Percentiles rank a stretch among this genome's conserved stretches.
Evolutionary conservation across 2,888 invertebrate genomes (phyloP).

Genomic region (Latheticus oryzae): DNA sequence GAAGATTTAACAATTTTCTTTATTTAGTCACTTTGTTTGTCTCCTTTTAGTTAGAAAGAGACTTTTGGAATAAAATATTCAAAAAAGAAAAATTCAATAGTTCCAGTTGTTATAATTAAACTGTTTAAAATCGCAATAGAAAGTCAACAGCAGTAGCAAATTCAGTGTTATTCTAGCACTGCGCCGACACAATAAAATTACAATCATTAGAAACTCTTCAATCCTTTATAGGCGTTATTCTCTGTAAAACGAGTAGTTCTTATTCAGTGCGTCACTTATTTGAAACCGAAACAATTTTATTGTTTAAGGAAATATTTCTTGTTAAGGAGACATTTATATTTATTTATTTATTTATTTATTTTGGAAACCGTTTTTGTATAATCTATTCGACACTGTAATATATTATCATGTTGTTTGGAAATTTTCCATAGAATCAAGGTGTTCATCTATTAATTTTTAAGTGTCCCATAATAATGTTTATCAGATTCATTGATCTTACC

Average conservation of each 20-base stretch:
- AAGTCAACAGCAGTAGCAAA: too few relatives aligned
- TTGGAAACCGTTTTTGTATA: conserved; percentile 23
- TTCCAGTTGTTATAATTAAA: too few relatives aligned
- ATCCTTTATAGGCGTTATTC: conserved; percentile 20
- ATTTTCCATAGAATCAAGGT: conserved; percentile 29
- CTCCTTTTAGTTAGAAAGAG: too few relatives aligned
- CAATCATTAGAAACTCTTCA: conserved; percentile 23
- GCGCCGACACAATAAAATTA: too few relatives aligned
- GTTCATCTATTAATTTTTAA: conserved; percentile 26
- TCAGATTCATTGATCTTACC: conserved; percentile 27
- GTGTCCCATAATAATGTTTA: conserved; percentile 29
- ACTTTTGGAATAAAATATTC: too few relatives aligned
- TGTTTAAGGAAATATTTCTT: conserved; percentile 28
- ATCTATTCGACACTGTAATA: conserved; percentile 29
- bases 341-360: too few relatives aligned
- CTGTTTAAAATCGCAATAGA: too few relatives aligned
- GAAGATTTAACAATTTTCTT: conserved; percentile 57
- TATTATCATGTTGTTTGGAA: conserved; percentile 32
- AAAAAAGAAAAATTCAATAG: too few relatives aligned
- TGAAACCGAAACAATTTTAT: conserved; percentile 27
- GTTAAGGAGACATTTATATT: conserved; percentile 26
- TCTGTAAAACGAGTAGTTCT: conserved; percentile 29
- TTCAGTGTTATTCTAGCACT: conserved; percentile 26
- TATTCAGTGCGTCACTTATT: conserved; percentile 26
- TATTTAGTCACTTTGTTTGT: conserved; percentile 16